Conservation (phyloP, 2,797 vertebrate species). For the Bryconaethiops microstoma region DNA sequence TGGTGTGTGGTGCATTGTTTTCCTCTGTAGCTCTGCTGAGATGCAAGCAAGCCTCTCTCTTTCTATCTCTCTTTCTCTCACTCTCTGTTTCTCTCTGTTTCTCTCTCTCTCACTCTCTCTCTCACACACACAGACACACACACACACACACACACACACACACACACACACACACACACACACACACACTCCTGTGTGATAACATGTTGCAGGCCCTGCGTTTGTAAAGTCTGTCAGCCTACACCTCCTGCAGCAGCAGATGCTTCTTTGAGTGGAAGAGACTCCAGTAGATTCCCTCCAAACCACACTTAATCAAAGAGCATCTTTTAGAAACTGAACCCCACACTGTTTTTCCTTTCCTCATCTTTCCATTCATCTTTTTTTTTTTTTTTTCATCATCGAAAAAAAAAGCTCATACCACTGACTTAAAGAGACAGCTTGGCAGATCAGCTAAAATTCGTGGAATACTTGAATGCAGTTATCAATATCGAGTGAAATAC, state of each 20-base stretch:
- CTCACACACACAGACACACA: neutral
- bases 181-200: neutral
- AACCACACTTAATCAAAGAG: slow-evolving; percentile 32
- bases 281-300: neutral
- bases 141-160: slow-evolving; percentile 5
- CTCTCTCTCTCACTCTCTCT: neutral
- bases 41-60: neutral
- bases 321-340: slow-evolving; percentile 30
- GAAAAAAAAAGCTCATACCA: too few relatives aligned
- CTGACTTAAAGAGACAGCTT: too few relatives aligned
- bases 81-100: too few relatives aligned
- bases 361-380: slow-evolving; percentile 24
- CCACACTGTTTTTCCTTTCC: neutral
- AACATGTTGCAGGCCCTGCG: neutral
- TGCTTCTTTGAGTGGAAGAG: slow-evolving; percentile 10
- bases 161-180: neutral
- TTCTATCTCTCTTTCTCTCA: too few relatives aligned
- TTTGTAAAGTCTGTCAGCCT: slow-evolving; percentile 22
- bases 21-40: neutral
- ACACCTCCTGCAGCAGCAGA: slow-evolving; percentile 1
- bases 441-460: too few relatives aligned
- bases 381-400: too few relatives aligned
- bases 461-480: too few relatives aligned
- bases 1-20: slow-evolving; percentile 16
- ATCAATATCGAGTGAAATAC: too few relatives aligned